phyloP scores from a whole-genome alignment of 2,888 invertebrate species.

The Invenusta paracnida region DNA sequence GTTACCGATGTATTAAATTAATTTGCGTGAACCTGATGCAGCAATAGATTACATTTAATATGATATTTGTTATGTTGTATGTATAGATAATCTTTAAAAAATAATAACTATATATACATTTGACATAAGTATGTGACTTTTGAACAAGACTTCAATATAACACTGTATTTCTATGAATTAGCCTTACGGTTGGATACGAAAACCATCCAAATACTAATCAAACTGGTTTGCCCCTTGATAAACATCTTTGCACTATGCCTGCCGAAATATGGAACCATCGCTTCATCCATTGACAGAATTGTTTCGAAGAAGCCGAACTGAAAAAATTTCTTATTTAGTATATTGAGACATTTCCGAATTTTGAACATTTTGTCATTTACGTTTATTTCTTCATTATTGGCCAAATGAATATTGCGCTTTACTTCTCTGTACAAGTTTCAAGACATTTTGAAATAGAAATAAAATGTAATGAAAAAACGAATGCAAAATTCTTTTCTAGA shows the following conservation, averaged over 20 bases:
- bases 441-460: conserved; percentile 10
- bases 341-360: conserved; percentile 29
- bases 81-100: too few relatives aligned
- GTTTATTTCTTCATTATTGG: conserved; percentile 17
- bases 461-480: background rate
- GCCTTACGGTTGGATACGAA: too few relatives aligned
- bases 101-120: too few relatives aligned
- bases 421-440: conserved; percentile 11
- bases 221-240: conserved; percentile 14
- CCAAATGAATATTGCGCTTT: conserved; percentile 17
- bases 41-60: too few relatives aligned
- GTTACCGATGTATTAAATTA: too few relatives aligned
- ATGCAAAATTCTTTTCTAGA: background rate
- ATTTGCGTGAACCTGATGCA: too few relatives aligned
- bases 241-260: conserved; percentile 25
- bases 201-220: background rate
- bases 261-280: conserved; percentile 29
- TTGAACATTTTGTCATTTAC: conserved; percentile 22
- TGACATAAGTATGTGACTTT: too few relatives aligned
- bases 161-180: too few relatives aligned
- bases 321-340: conserved; percentile 17
- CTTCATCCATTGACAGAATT: conserved; percentile 4
- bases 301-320: conserved; percentile 17
- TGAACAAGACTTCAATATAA: too few relatives aligned
- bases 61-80: too few relatives aligned